A percentile compares a stretch with the other conserved stretches of the same genome.
Conservation (phyloP, 2,888 invertebrate species). For the Pyralis farinalis region DNA sequence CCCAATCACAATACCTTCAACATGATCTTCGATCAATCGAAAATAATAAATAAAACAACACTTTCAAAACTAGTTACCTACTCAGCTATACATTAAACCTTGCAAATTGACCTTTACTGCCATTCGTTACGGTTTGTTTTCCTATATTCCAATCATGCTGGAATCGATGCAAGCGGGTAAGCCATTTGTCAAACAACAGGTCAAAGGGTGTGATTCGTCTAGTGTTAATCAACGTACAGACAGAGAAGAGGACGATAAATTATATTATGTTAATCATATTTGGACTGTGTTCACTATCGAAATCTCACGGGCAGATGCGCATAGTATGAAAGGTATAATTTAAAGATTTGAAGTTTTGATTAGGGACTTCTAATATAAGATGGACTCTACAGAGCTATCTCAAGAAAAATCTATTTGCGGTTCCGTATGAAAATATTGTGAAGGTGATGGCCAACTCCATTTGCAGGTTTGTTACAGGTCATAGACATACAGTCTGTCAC, state of each 20-base stretch:
- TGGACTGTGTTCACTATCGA: slow-evolving; percentile 9
- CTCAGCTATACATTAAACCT: not conserved
- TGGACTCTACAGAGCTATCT: no score
- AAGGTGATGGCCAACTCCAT: no score
- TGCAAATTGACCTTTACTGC: not conserved
- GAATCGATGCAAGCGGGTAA: slow-evolving; percentile 25
- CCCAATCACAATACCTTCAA: no score
- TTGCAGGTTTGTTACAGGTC: no score
- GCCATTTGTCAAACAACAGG: slow-evolving; percentile 62
- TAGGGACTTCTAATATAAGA: no score
- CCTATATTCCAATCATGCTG: slow-evolving; percentile 15
- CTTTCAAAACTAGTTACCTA: slow-evolving; percentile 6
- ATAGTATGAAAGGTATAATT: not conserved
- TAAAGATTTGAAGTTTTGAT: no score
- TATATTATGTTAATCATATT: slow-evolving; percentile 35
- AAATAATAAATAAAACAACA: slow-evolving; percentile 4
- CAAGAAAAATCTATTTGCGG: no score
- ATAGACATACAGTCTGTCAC: no score
- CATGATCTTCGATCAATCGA: no score
- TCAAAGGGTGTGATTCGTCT: slow-evolving; percentile 61
- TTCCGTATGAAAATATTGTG: no score
- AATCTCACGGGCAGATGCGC: slow-evolving; percentile 2
- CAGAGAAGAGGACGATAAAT: slow-evolving; percentile 54
- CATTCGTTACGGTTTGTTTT: slow-evolving; percentile 19
- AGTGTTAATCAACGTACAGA: slow-evolving; percentile 56